A percentile compares a stretch with the other conserved stretches of the same genome.
Evolutionary conservation across 1,140 invertebrate genomes (phyloP).

Genomic region (Bemisia tabaci): DNA sequence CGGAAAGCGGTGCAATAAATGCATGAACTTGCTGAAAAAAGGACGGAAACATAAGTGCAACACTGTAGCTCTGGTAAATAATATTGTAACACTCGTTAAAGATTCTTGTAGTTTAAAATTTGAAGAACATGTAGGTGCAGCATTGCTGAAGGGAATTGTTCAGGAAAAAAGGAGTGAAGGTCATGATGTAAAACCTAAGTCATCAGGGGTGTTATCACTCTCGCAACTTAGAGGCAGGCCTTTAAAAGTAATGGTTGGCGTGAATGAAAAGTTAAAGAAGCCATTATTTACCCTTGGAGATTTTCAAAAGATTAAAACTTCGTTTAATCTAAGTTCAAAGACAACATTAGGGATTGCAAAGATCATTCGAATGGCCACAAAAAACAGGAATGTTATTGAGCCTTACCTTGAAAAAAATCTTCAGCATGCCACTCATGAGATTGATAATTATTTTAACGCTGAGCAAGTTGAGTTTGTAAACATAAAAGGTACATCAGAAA

Average conservation of each 20-base stretch:
- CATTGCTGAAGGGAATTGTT: not conserved
- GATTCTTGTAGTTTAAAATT: not conserved
- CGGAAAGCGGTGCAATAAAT: not conserved
- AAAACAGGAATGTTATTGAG: not conserved
- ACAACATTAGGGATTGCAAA: not conserved
- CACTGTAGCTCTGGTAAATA: not conserved
- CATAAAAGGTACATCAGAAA: not conserved
- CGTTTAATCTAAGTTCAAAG: not conserved
- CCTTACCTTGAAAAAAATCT: not conserved
- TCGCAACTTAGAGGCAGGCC: constrained; percentile 3
- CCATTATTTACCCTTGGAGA: not conserved
- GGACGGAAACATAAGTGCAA: not conserved
- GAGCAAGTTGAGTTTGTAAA: not conserved
- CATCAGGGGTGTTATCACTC: not conserved
- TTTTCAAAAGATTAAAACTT: not conserved
- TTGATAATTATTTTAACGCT: not conserved
- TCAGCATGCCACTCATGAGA: not conserved
- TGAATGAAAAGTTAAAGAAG: not conserved
- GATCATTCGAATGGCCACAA: not conserved
- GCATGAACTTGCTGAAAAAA: not conserved
- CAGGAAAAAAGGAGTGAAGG: not conserved
- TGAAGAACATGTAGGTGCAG: not conserved
- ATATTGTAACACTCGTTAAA: not conserved
- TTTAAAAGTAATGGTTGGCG: not conserved
- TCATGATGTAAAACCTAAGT: constrained; percentile 3